A percentile compares a stretch with the other conserved stretches of the same genome.
Evolutionary conservation across 2,888 invertebrate genomes (phyloP).

Genomic region (Actias luna): DNA sequence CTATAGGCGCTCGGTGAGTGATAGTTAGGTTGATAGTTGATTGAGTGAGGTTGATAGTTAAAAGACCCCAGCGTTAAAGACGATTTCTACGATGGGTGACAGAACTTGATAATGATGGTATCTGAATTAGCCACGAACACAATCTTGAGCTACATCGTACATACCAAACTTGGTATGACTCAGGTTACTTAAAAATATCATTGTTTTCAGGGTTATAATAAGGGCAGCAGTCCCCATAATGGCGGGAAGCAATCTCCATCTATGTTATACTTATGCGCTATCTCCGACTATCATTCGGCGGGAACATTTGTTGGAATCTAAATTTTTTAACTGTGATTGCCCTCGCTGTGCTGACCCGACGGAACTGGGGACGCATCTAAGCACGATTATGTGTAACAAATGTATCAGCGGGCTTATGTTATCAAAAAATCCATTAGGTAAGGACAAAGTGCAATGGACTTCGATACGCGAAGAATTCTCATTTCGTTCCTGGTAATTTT

Average conservation of each 20-base stretch:
- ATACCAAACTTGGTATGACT: too few relatives aligned
- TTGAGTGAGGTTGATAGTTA: too few relatives aligned
- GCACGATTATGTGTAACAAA: slow-evolving; percentile 89
- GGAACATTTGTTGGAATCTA: slow-evolving; percentile 86
- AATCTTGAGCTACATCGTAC: too few relatives aligned
- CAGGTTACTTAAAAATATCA: too few relatives aligned
- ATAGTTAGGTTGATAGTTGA: too few relatives aligned
- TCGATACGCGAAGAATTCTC: too few relatives aligned
- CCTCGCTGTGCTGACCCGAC: slow-evolving; percentile 89
- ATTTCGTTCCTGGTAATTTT: too few relatives aligned
- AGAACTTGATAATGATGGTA: too few relatives aligned
- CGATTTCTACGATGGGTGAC: too few relatives aligned
- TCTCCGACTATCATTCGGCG: slow-evolving; percentile 87
- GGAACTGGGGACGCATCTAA: slow-evolving; percentile 89
- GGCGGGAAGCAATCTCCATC: slow-evolving; percentile 84
- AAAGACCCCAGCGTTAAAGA: too few relatives aligned
- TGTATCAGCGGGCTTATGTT: slow-evolving; percentile 87
- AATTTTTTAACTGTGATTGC: slow-evolving; percentile 91
- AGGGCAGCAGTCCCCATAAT: slow-evolving; percentile 86
- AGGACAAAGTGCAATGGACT: slow-evolving; percentile 25
- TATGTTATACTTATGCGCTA: slow-evolving; percentile 89
- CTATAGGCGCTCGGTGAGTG: too few relatives aligned
- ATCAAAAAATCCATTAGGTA: slow-evolving; percentile 85
- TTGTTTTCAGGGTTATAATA: slow-evolving; percentile 81
- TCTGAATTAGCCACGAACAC: too few relatives aligned